Evolutionary conservation across 2,888 invertebrate species (phyloP).

Genomic region (Caenorhabditis sp.): DNA sequence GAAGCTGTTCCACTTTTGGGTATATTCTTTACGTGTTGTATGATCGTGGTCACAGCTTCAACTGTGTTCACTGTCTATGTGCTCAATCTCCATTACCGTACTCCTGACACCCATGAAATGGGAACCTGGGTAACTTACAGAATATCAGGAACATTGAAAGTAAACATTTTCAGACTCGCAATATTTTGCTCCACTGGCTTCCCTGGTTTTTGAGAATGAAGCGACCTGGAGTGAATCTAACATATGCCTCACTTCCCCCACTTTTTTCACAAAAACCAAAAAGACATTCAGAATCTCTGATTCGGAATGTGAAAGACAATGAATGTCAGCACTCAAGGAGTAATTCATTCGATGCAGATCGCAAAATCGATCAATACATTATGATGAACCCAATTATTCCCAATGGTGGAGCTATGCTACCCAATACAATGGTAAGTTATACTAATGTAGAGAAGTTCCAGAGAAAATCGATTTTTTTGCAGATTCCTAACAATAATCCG

Average conservation of each 20-base stretch:
- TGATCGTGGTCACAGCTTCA: constrained; percentile 71
- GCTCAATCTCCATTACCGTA: constrained; percentile 70
- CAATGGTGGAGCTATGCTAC: constrained; percentile 40
- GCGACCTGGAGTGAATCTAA: constrained; percentile 64
- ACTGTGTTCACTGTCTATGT: constrained; percentile 71
- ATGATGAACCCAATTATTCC: constrained; percentile 40
- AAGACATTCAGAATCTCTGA: constrained; percentile 67
- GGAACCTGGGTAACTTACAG: constrained; percentile 64
- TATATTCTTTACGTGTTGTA: constrained; percentile 71
- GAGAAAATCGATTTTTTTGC: neutral
- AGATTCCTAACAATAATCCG: constrained; percentile 1
- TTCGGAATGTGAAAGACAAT: constrained; percentile 66
- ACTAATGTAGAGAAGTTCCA: too few relatives aligned
- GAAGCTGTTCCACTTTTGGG: constrained; percentile 98
- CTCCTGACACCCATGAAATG: constrained; percentile 71
- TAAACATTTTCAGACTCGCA: constrained; percentile 65
- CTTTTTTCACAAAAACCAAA: constrained; percentile 64
- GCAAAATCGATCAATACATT: constrained; percentile 57
- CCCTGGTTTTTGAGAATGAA: constrained; percentile 70
- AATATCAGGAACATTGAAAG: too few relatives aligned
- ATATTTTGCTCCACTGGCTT: constrained; percentile 69
- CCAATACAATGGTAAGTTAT: constrained; percentile 21
- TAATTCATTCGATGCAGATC: constrained; percentile 63
- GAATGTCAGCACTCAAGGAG: constrained; percentile 54
- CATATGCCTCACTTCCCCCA: constrained; percentile 64